Conservation (phyloP, 2,113 vertebrate species). For the Vimba vimba region DNA sequence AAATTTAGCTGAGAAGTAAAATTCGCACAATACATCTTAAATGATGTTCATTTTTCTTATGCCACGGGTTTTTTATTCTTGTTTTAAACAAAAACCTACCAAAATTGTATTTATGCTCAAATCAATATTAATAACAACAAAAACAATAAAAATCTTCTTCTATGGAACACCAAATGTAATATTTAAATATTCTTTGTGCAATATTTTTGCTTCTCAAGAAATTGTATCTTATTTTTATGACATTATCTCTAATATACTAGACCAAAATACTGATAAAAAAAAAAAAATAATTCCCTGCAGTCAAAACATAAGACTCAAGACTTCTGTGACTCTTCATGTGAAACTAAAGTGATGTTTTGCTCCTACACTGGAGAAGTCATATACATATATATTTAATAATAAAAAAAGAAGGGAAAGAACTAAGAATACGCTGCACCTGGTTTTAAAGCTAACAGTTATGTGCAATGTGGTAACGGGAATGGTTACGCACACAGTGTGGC, state of each 20-base stretch:
- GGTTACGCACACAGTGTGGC: slow-evolving; percentile 28
- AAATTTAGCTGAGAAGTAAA: neutral
- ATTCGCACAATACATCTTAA: neutral
- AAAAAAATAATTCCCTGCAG: neutral
- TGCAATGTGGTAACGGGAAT: slow-evolving; percentile 36
- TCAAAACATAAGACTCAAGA: neutral
- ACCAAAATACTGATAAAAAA: slow-evolving; percentile 9
- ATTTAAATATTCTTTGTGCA: neutral
- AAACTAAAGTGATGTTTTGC: slow-evolving; percentile 12
- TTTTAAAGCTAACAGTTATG: slow-evolving; percentile 31
- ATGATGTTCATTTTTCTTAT: neutral
- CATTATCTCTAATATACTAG: neutral
- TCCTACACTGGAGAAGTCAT: slow-evolving; percentile 1
- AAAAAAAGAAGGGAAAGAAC: neutral
- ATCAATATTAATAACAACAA: neutral
- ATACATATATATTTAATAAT: neutral
- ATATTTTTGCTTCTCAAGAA: neutral
- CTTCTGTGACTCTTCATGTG: neutral
- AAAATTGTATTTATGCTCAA: neutral
- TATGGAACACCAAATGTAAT: neutral
- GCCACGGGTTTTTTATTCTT: neutral
- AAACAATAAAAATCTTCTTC: neutral
- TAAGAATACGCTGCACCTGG: slow-evolving; percentile 40
- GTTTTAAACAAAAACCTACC: neutral
- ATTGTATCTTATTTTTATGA: neutral